Evolutionary conservation across 1,140 invertebrate genomes (phyloP), one percentile per base, ranked within the genome.

Genomic region (Zaprionus vittiger): DNA sequence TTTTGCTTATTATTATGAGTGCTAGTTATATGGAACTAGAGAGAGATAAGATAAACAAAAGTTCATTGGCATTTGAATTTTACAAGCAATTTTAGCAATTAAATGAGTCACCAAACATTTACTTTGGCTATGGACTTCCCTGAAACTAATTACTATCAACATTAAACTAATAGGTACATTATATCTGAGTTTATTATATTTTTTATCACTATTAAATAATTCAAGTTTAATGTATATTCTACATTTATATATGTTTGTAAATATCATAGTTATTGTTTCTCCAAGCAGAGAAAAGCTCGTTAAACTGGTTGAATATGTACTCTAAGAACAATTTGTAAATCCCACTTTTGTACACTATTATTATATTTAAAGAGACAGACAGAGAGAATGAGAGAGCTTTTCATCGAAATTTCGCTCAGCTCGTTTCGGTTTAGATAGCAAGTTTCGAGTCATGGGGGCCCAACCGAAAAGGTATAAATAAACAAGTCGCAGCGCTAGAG

Each of bases 391-490:
- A 47, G 41, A 7, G n/a, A 47, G 41, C n/a, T 47, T 47, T 24
- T 38, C 26, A 15, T n/a, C 2, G 15, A 52, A 28, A 44, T 47
- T 61, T 52, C 2, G 56, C 38, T 68, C 26, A 37, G 28, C 44
- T 37, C 11, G 34, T 28, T 38, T 61, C 26, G 34, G 1, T 38
- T 14, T 11, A 60, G 26, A 66, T 67, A 44, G 54, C 34, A 47
- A 31, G 4, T 37, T 61, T 68, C 7, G 41, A 61, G 15, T 17
- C 31, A 49, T 34, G 37, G 15, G 5, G 9, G 28, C 44, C 20
- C 49, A 37, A 62, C 67, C 6, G 60, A 17, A 47, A 7, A 47
- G 41, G 41, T 47, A 47, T 47, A 47, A 47, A 69, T 62, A 70
- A 55, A 54, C 12, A 14, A 15, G 24, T 3, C 20, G 44, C 4